Evolutionary conservation across 2,888 invertebrate species (phyloP).

Genomic region (Drosophila birchii): DNA sequence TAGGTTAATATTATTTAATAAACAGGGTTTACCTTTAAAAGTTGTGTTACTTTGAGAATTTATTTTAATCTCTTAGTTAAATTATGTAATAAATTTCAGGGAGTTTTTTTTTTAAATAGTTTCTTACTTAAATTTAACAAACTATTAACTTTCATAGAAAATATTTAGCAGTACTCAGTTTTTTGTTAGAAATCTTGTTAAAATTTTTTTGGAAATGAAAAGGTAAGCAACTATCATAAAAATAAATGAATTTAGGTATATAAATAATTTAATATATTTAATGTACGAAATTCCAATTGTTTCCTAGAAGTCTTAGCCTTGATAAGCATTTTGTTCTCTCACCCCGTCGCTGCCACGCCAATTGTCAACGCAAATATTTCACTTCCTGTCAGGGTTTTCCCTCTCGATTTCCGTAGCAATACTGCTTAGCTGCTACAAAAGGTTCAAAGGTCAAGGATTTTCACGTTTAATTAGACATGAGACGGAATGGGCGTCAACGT

Average conservation of each 20-base stretch:
- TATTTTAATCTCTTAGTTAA: neutral
- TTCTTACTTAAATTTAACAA: neutral
- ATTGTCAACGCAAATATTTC: conserved; percentile 78
- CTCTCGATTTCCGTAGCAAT: conserved; percentile 18
- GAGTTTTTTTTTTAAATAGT: neutral
- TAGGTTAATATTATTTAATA: neutral
- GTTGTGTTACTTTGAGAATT: neutral
- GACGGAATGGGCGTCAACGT: conserved; percentile 20
- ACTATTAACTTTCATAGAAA: too few species aligned
- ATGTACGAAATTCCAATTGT: neutral
- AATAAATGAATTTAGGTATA: neutral
- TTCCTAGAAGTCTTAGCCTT: neutral
- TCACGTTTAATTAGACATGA: conserved; percentile 65
- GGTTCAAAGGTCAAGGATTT: conserved; percentile 70
- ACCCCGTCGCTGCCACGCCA: conserved; percentile 38
- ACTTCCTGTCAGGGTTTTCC: conserved; percentile 64
- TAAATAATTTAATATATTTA: neutral
- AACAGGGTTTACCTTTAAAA: neutral
- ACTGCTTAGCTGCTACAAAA: conserved; percentile 27
- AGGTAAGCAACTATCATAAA: neutral
- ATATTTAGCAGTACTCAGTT: neutral
- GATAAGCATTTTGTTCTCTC: neutral
- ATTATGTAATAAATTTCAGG: neutral
- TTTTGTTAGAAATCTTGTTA: neutral
- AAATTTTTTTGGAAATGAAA: neutral